These are phyloP conservation scores for Cheilosia vernalis DNA, from an alignment of 2,888 invertebrate species.

Conservation along the genomic window DNA sequence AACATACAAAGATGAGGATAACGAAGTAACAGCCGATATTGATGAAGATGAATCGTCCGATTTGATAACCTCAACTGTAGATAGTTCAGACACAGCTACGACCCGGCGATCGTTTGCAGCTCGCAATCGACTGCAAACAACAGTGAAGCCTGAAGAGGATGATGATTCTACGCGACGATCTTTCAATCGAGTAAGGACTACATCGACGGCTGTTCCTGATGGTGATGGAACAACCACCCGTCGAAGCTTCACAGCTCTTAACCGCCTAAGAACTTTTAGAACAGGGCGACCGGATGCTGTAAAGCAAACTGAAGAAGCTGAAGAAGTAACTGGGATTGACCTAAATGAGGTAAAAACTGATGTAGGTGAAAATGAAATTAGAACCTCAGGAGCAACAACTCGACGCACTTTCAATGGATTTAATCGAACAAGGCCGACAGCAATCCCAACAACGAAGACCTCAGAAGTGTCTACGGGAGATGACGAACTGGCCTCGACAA, in stretches of 20 bases:
- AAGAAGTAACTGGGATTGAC: neutral
- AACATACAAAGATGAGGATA: constrained; percentile 36
- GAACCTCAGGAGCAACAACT: constrained; percentile 6
- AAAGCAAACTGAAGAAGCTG: neutral
- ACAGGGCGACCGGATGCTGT: neutral
- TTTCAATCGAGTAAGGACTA: constrained; percentile 1
- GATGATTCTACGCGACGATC: neutral
- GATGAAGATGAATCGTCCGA: neutral
- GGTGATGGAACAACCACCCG: constrained; percentile 21
- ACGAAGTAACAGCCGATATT: constrained; percentile 75
- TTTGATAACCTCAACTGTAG: constrained; percentile 48
- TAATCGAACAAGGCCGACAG: constrained; percentile 38
- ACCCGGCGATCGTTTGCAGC: constrained; percentile 18
- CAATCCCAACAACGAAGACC: constrained; percentile 2
- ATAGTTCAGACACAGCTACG: neutral
- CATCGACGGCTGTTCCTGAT: neutral
- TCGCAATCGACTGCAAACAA: constrained; percentile 36
- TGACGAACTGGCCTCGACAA: constrained; percentile 4
- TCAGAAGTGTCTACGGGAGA: neutral
- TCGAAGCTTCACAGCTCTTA: constrained; percentile 29
- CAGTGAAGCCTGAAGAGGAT: constrained; percentile 69
- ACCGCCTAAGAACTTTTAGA: neutral
- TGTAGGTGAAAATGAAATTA: constrained; percentile 10
- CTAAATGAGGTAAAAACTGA: neutral
- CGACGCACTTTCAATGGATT: constrained; percentile 40